Conservation (phyloP, 2,888 invertebrate genomes). For the Emmelina monodactyla region DNA sequence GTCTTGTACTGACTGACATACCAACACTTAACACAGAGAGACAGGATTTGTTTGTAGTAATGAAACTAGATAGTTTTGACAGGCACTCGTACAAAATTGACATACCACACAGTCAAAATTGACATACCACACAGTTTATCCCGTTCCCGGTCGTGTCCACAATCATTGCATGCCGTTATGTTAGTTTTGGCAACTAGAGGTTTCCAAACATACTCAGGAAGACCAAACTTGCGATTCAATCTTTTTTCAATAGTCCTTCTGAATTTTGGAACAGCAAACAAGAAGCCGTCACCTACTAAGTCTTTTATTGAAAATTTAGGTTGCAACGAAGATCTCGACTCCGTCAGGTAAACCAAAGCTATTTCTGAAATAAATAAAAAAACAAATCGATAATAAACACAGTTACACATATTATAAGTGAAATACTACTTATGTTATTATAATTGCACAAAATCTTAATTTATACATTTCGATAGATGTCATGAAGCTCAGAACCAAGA, state of each 20-base stretch:
- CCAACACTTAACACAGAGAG: too few relatives aligned
- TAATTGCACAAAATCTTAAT: too few relatives aligned
- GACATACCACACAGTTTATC: slow-evolving; percentile 82
- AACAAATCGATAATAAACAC: too few relatives aligned
- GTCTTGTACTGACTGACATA: too few relatives aligned
- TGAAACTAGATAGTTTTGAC: too few relatives aligned
- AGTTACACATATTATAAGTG: too few relatives aligned
- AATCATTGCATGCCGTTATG: slow-evolving; percentile 78
- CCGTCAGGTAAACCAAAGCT: slow-evolving; percentile 35
- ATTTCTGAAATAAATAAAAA: slow-evolving; percentile 30
- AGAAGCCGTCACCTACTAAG: slow-evolving; percentile 74
- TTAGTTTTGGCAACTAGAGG: slow-evolving; percentile 75
- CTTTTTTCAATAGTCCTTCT: slow-evolving; percentile 81
- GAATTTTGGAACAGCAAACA: slow-evolving; percentile 84
- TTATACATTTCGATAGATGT: too few relatives aligned
- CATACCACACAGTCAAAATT: too few relatives aligned
- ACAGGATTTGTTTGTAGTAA: too few relatives aligned
- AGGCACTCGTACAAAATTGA: too few relatives aligned
- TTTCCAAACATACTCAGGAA: slow-evolving; percentile 73
- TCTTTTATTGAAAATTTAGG: slow-evolving; percentile 66
- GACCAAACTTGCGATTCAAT: slow-evolving; percentile 75
- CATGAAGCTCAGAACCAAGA: too few relatives aligned
- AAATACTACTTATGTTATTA: too few relatives aligned
- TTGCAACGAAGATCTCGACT: slow-evolving; percentile 20
- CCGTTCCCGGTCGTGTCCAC: slow-evolving; percentile 85